Conservation (phyloP, 2,113 vertebrate genomes). For the Protomyctophum bolini region DNA sequence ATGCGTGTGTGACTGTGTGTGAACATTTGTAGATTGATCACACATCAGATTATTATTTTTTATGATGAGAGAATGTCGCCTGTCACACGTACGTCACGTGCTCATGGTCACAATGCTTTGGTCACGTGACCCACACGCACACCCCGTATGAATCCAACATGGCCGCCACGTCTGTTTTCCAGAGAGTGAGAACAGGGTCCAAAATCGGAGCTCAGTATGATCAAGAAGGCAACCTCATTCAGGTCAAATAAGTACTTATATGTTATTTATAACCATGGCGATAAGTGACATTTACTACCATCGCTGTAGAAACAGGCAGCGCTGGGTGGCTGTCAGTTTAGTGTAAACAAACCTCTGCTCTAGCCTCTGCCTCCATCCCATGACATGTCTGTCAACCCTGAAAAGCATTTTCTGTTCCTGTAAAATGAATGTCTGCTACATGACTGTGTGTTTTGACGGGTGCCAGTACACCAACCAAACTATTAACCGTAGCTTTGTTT, state of each 20-base stretch:
- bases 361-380: too few species aligned
- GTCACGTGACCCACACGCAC: constrained; percentile 62
- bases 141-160: constrained; percentile 47
- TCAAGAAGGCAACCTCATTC: constrained; percentile 79
- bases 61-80: not conserved
- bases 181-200: constrained; percentile 75
- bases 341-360: too few species aligned
- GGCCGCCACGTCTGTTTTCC: constrained; percentile 78
- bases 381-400: too few species aligned
- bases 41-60: not conserved
- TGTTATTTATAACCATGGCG: not conserved
- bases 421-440: too few species aligned
- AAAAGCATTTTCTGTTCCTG: too few species aligned
- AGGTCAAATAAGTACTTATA: constrained; percentile 57
- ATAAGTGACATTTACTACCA: too few species aligned
- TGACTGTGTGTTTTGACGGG: too few species aligned
- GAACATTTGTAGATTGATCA: not conserved
- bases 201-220: constrained; percentile 79
- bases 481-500: too few species aligned
- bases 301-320: too few species aligned
- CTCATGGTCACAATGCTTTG: not conserved
- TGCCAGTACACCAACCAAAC: too few species aligned
- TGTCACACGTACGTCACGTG: not conserved
- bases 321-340: too few species aligned
- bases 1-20: not conserved